These are phyloP conservation scores for Anadara kagoshimensis DNA, from an alignment of 1,140 invertebrate genomes.

Conservation along the genomic window DNA sequence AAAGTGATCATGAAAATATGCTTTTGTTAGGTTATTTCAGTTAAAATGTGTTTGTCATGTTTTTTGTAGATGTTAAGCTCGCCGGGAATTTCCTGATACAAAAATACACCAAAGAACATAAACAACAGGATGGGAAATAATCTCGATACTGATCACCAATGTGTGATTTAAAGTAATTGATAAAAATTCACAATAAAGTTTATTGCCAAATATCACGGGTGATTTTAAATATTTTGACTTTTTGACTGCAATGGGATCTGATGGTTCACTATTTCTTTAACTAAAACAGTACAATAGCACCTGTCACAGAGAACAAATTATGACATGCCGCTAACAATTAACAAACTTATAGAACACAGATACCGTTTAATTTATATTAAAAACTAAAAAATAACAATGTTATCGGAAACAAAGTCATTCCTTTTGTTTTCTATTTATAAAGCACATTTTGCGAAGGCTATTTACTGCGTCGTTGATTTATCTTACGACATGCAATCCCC, in stretches of 20 bases:
- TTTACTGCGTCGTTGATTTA: constrained; percentile 34
- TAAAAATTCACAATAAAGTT: too few relatives aligned
- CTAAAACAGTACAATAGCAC: constrained; percentile 6
- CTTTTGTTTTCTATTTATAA: constrained; percentile 36
- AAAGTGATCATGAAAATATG: too few relatives aligned
- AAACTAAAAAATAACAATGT: background rate
- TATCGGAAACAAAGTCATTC: constrained; percentile 18
- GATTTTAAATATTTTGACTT: constrained; percentile 7
- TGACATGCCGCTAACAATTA: constrained; percentile 1
- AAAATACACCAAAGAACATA: too few relatives aligned
- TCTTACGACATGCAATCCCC: constrained; percentile 23
- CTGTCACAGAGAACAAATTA: background rate
- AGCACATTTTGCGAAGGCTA: constrained; percentile 14
- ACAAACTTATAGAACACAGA: constrained; percentile 2
- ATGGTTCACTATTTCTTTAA: constrained; percentile 10
- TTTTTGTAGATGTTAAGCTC: too few relatives aligned
- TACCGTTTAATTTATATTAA: constrained; percentile 13
- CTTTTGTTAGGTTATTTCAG: too few relatives aligned
- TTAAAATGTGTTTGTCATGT: too few relatives aligned
- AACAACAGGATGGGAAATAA: too few relatives aligned
- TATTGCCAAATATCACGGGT: background rate
- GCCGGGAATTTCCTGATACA: too few relatives aligned
- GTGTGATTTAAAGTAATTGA: too few relatives aligned
- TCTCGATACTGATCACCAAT: too few relatives aligned
- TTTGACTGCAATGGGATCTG: constrained; percentile 3